Base-by-base conservation (phyloP, 2,888 invertebrate species). In the Fragum sueziense region DNA sequence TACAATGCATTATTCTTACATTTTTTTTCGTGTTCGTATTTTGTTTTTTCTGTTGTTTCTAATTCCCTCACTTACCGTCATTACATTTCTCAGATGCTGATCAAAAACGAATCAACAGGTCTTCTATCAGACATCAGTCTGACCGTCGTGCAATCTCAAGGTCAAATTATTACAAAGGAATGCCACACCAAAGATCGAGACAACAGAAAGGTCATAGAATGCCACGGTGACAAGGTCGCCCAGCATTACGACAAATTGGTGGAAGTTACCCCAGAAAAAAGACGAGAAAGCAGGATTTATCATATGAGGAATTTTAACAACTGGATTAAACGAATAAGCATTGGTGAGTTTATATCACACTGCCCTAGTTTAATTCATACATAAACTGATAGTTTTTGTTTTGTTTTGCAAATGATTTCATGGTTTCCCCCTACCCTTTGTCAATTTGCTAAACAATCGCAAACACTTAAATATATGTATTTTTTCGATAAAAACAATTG, bases 221-320 rank as follows among this genome's bases (percentile, higher is more conserved):
- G 76, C 54, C 80, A 80, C 52, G 75, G 78, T 11, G 70, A 80
- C 33, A 67, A 67, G 33, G 98, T 99, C 0, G 98, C 98, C 1
- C 95, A 96, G 3, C 99, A 99, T 94, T 99, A 99, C 93, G 99
- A 99, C 93, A 95, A 96, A 71, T 93, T 98, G 17, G 95, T 96
- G 93, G 91, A 92, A 61, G 77, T 88, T 7, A 97, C 97, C 0
- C 93, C 97, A 52, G 95, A 95, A 65, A 96, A 96, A 87, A 95
- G 99, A 68, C 95, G 95, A 85, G 96, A 97, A 90, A 98, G 98
- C 33, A 95, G 97, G 33, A 99, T 99, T 88, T 96, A 97, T 89
- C 96, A 97, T 92, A 95, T 99, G 94, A 95, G 99, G 86, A 99
- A 99, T 94, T 98, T 99, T 92, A 99, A 99, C 93, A 99, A 99